Percentiles rank a stretch among this genome's conserved stretches.
phyloP scores from a whole-genome alignment of 2,888 invertebrate species.

The Trichacis sp. region DNA sequence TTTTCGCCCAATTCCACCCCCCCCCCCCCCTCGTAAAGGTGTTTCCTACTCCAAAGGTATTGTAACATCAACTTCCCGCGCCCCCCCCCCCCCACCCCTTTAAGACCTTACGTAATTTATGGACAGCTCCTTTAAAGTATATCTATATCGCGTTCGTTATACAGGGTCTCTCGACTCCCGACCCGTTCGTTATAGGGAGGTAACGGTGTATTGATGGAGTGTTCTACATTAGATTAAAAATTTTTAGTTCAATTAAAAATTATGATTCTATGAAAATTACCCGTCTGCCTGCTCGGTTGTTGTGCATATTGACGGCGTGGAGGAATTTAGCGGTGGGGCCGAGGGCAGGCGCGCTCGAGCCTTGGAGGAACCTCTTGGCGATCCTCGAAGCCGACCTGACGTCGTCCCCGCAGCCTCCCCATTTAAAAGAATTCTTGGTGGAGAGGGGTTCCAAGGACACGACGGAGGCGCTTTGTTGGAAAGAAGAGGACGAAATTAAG shows the following conservation, averaged over 20 bases:
- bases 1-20: too few species aligned
- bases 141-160: too few species aligned
- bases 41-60: background rate
- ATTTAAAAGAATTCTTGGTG: conserved; percentile 79
- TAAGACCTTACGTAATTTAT: too few species aligned
- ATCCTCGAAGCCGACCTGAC: conserved; percentile 80
- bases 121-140: too few species aligned
- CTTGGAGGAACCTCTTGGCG: conserved; percentile 79
- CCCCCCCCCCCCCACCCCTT: too few species aligned
- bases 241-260: too few species aligned
- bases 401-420: conserved; percentile 91
- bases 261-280: conserved; percentile 69
- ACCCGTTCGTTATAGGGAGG: too few species aligned
- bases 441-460: conserved; percentile 57
- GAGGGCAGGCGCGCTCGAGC: conserved; percentile 67
- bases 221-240: too few species aligned
- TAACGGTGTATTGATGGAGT: too few species aligned
- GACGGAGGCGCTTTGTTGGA: conserved; percentile 53
- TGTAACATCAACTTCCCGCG: too few species aligned
- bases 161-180: too few species aligned
- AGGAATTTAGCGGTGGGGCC: conserved; percentile 67
- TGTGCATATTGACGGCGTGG: conserved; percentile 83
- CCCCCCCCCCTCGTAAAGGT: too few species aligned
- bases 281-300: conserved; percentile 82
- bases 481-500: conserved; percentile 58